Evolutionary conservation across 2,113 vertebrate genomes (phyloP).

Genomic region (Sciurus niger): DNA sequence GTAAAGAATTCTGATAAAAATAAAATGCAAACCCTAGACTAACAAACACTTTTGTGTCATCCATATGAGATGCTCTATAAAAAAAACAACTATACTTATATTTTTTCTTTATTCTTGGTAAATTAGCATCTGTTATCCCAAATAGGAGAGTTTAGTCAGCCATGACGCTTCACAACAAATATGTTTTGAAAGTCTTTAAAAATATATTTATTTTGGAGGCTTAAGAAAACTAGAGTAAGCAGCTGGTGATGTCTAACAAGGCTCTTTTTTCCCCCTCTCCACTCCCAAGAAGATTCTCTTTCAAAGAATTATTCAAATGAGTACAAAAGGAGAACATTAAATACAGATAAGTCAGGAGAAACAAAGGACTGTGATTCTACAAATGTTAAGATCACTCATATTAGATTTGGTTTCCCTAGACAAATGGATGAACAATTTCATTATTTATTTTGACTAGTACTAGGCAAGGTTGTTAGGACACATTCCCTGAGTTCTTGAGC

Average conservation of each 20-base stretch:
- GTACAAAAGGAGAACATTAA: slow-evolving; percentile 41
- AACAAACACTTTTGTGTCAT: slow-evolving; percentile 40
- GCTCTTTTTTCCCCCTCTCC: neutral
- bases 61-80: neutral
- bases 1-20: slow-evolving; percentile 68
- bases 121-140: slow-evolving; percentile 73
- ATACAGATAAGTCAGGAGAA: neutral
- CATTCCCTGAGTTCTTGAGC: neutral
- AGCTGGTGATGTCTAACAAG: slow-evolving; percentile 34
- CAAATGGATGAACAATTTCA: neutral
- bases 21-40: neutral
- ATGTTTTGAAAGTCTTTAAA: slow-evolving; percentile 46
- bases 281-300: neutral
- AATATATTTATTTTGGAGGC: slow-evolving; percentile 48
- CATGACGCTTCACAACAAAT: slow-evolving; percentile 35
- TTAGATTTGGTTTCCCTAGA: slow-evolving; percentile 8
- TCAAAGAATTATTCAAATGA: slow-evolving; percentile 38
- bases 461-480: neutral
- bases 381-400: neutral
- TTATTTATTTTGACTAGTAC: slow-evolving; percentile 20
- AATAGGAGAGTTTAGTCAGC: slow-evolving; percentile 42
- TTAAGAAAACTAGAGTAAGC: slow-evolving; percentile 31
- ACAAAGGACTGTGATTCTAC: neutral
- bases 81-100: slow-evolving; percentile 61
- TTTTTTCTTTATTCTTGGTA: slow-evolving; percentile 62